Percentiles rank a stretch among this genome's conserved stretches.
phyloP scores from a whole-genome alignment of 2,113 vertebrate genomes.

The Trematocara macrostoma region DNA sequence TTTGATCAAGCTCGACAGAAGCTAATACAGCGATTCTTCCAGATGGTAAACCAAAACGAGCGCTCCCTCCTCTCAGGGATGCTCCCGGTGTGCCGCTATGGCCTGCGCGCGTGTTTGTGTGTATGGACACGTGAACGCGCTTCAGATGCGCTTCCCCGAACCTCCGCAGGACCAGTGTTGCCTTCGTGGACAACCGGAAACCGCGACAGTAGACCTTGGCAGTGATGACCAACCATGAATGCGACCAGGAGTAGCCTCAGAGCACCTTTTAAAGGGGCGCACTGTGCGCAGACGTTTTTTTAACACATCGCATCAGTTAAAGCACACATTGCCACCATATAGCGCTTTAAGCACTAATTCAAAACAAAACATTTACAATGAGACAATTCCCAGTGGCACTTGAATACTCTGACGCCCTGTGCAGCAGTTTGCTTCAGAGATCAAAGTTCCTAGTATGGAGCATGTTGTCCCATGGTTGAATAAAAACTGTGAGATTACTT shows the following conservation, averaged over 20 bases:
- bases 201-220: neutral
- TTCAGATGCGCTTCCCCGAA: slow-evolving; percentile 57
- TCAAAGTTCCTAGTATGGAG: neutral
- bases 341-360: neutral
- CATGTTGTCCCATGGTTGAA: neutral
- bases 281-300: neutral
- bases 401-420: slow-evolving; percentile 29
- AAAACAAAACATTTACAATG: neutral
- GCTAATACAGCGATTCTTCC: neutral
- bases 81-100: slow-evolving; percentile 27
- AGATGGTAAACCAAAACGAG: neutral
- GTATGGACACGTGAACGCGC: slow-evolving; percentile 52
- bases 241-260: neutral
- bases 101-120: neutral
- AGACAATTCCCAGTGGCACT: neutral
- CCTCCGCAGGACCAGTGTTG: slow-evolving; percentile 65
- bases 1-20: neutral
- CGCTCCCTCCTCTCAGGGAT: slow-evolving; percentile 31
- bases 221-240: neutral
- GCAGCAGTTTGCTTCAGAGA: neutral
- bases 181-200: slow-evolving; percentile 26
- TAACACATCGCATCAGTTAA: neutral
- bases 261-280: neutral
- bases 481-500: neutral
- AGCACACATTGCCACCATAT: neutral